Evolutionary conservation across 2,888 invertebrate species (phyloP).

Genomic region (Cosmopolites sordidus): DNA sequence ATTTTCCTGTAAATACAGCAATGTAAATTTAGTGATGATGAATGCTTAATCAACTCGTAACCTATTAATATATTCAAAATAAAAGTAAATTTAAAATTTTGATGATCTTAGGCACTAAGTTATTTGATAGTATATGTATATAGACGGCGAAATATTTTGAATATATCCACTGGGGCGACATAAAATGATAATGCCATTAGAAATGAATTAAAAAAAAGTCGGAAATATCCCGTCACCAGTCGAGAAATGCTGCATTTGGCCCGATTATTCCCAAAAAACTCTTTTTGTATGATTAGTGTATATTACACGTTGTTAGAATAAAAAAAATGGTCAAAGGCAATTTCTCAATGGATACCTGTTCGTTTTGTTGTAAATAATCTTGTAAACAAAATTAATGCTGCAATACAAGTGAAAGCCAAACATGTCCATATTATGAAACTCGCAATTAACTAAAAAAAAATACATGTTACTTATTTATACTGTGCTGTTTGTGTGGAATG

Average conservation of each 20-base stretch:
- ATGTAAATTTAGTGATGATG: constrained; percentile 5
- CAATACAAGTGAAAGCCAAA: constrained; percentile 44
- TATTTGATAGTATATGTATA: constrained; percentile 15
- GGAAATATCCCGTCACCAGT: constrained; percentile 11
- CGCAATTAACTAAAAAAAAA: constrained; percentile 42
- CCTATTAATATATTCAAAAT: constrained; percentile 20
- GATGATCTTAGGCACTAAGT: constrained; percentile 21
- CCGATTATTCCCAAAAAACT: constrained; percentile 7
- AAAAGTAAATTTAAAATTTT: constrained; percentile 8
- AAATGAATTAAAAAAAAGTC: neutral
- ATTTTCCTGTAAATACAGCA: constrained; percentile 12
- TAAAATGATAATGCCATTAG: constrained; percentile 14
- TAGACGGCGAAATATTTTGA: constrained; percentile 21
- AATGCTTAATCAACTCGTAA: constrained; percentile 16
- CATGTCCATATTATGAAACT: constrained; percentile 44
- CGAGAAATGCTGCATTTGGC: constrained; percentile 14
- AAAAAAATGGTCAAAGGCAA: constrained; percentile 23
- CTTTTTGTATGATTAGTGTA: constrained; percentile 31
- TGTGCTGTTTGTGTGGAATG: constrained; percentile 48
- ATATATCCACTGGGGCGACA: constrained; percentile 17
- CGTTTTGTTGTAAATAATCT: constrained; percentile 35
- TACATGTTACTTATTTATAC: constrained; percentile 51
- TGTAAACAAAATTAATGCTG: constrained; percentile 37
- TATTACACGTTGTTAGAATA: constrained; percentile 32
- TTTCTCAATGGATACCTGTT: constrained; percentile 25